phyloP scores from a whole-genome alignment of 2,797 vertebrate species.

The Lindbergichthys nudifrons region DNA sequence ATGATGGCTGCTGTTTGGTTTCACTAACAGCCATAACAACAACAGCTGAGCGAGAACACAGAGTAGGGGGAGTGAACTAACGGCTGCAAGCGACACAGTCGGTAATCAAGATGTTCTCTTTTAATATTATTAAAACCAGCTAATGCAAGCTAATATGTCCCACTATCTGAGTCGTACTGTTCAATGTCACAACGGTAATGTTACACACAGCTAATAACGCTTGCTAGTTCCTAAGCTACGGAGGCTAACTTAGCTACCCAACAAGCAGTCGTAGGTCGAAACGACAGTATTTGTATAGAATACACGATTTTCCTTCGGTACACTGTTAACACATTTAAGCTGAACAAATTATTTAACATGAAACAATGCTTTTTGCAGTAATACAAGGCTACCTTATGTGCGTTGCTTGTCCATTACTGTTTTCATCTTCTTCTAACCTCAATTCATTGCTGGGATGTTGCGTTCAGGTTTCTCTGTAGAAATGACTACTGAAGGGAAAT shows the following conservation, averaged over 20 bases:
- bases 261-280: slow-evolving; percentile 33
- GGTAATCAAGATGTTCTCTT: background rate
- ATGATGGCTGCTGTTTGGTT: slow-evolving; percentile 34
- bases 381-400: slow-evolving; percentile 49
- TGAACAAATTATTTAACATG: fast-evolving
- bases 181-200: background rate
- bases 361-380: background rate
- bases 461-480: slow-evolving; percentile 57
- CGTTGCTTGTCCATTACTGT: slow-evolving; percentile 65
- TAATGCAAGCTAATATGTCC: background rate
- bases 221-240: slow-evolving; percentile 56
- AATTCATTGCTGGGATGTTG: slow-evolving; percentile 54
- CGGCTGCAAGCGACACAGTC: background rate
- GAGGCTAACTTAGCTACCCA: slow-evolving; percentile 61
- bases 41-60: slow-evolving; percentile 53
- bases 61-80: slow-evolving; percentile 15
- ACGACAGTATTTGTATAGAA: background rate
- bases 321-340: fast-evolving
- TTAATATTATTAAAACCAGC: background rate
- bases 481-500: slow-evolving; percentile 13
- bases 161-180: fast-evolving
- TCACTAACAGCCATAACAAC: slow-evolving; percentile 44
- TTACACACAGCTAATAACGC: slow-evolving; percentile 32
- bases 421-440: slow-evolving; percentile 55
- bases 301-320: background rate